Evolutionary conservation across 2,113 vertebrate genomes (phyloP), one percentile per base, ranked within the genome.

Genomic region (Carettochelys insculpta): DNA sequence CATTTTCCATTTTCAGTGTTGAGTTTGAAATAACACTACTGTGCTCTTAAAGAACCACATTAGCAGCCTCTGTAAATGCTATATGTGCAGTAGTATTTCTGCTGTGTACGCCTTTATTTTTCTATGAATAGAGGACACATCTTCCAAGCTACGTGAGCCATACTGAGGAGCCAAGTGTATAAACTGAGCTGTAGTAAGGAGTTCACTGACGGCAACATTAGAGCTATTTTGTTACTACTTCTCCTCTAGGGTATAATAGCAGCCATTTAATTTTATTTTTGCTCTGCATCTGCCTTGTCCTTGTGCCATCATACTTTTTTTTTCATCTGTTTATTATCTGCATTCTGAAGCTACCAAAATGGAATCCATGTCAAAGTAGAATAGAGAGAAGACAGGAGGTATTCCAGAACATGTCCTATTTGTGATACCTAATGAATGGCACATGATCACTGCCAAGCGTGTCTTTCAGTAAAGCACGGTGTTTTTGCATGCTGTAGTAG

Each of bases 1-100:
- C 38, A n/a, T 95, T 94, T 86, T 58, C 52, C 14, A 17, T 53
- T 86, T 92, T 84, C 65, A 77, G 53, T 90, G 89, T 83, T 65
- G 56, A 61, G 27, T 92, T 93, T 73, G 75, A 27, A 75, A 56
- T 88, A 65, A 80, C 78, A 19, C n/a, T 80, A 52, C 41, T 80
- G 6, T 41, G 52, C 14, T 14, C 11, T n/a, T 3, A 25, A 83
- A 91, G 29, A 87, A 51, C 27, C 2, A 29, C 71, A 5, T 83
- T 80, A 58, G 47, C 7, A 89, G 6, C 1, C 25, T 17, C 41
- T 29, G 0, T 12, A 22, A 5, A n/a, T 51, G 20, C 2, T 34
- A 8, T 45, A 24, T 6, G 11, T 52, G 56, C 8, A 45, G 1
- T 16, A 51, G 0, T 2, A 31, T 75, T 51, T 1, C 0, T 0